Base-by-base conservation (phyloP, 2,888 invertebrate species). In the Gari tellinella region DNA sequence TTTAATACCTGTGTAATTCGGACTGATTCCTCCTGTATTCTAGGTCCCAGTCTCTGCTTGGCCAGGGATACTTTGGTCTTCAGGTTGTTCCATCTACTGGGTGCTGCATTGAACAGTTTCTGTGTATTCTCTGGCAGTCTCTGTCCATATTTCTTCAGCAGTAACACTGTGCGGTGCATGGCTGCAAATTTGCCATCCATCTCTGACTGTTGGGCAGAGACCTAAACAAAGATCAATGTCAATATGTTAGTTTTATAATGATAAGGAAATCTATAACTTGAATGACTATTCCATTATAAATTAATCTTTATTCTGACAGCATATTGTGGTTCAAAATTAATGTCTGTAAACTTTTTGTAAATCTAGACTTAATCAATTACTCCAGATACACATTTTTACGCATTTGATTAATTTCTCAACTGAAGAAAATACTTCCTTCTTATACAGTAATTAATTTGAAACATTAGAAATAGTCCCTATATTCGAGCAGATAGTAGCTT, bases 101-200 rank as follows among this genome's bases (percentile, higher is more conserved):
- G 91, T 1, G 90, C 90, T 4, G 89, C 89, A 62, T 86, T 87
- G 72, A 91, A 91, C 65, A 91, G 73, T 15, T 76, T 76, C 82
- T 89, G 89, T 2, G 90, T 90, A 40, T 84, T 82, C 17, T 88
- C 89, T 15, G 91, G 88, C 40, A 91, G 80, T 26, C 74, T 86
- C 76, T 91, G 90, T 25, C 87, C 89, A 58, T 92, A 92, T 55
- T 90, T 90, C 82, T 89, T 89, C 69, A 92, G 80, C 25, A 92
- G 84, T 17, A 88, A 82, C 19, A 92, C 90, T 5, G 92, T 91
- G 48, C 89, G 83, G 67, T 90, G 88, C 90, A 92, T 91, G n/a
- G 90, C 88, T 14, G 88, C 86, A 84, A 92, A 92, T 80, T 90
- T 91, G 5, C 88, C 89, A 65, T 92, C 91, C 91, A 92, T 92